Percentiles rank a stretch among this genome's conserved stretches.
Evolutionary conservation across 2,113 vertebrate species (phyloP).

Genomic region (Reinhardtius hippoglossoides): DNA sequence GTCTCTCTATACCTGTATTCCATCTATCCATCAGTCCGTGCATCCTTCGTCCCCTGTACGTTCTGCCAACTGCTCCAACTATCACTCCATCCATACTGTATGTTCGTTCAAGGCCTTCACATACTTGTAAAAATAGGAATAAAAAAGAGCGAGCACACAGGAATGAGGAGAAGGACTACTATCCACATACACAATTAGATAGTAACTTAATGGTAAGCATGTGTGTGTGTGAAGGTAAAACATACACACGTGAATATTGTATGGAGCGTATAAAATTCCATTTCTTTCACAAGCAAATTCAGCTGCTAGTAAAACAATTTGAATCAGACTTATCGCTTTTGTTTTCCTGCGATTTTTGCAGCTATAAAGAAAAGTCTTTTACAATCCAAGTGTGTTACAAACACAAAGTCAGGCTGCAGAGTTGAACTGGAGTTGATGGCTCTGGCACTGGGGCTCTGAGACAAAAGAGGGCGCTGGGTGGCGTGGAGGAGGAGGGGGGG

Average conservation of each 20-base stretch:
- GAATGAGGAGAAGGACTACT: too few species aligned
- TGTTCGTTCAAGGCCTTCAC: conserved; percentile 21
- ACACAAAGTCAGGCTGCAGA: conserved; percentile 30
- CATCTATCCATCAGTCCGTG: background rate
- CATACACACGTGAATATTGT: too few species aligned
- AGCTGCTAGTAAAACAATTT: background rate
- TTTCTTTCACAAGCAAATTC: conserved; percentile 62
- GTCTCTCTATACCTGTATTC: conserved; percentile 23
- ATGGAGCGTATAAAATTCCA: too few species aligned
- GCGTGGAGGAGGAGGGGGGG: background rate
- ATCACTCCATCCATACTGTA: conserved; percentile 12
- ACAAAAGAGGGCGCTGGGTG: conserved; percentile 51
- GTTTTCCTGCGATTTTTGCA: conserved; percentile 18
- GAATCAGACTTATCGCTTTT: background rate
- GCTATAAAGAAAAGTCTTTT: conserved; percentile 52
- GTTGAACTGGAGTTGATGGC: conserved; percentile 36
- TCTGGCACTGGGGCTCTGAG: conserved; percentile 34
- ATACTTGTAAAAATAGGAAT: background rate
- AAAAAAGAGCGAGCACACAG: too few species aligned
- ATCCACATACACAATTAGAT: conserved; percentile 19
- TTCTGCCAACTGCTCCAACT: background rate
- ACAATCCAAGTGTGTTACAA: conserved; percentile 38
- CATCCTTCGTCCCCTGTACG: background rate
- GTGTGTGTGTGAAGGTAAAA: conserved; percentile 7
- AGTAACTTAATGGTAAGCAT: conserved; percentile 59